Percentiles rank a stretch among this genome's conserved stretches.
Conservation (phyloP, 2,888 invertebrate species). For the Eueremaeus valkanovi region DNA sequence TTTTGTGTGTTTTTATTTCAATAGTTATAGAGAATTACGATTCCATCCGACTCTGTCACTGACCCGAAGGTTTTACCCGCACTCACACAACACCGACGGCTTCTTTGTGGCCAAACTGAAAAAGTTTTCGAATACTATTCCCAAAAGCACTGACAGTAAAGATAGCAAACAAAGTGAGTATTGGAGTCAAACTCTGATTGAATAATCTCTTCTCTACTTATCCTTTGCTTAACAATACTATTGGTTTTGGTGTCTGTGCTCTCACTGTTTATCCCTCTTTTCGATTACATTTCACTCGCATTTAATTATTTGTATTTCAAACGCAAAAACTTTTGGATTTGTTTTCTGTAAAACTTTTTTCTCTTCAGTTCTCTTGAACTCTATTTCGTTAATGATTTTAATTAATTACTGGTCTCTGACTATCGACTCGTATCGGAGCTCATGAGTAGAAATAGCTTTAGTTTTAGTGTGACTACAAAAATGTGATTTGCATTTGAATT, state of each 20-base stretch:
- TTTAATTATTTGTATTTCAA: not conserved
- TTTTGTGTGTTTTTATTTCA: too few relatives aligned
- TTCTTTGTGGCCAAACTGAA: constrained; percentile 98
- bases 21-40: constrained; percentile 58
- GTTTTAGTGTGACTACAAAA: not conserved
- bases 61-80: constrained; percentile 90
- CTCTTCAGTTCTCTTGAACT: too few relatives aligned
- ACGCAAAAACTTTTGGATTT: not conserved
- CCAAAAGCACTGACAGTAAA: constrained; percentile 30
- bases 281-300: not conserved
- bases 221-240: not conserved
- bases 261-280: not conserved
- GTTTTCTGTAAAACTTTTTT: not conserved
- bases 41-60: constrained; percentile 87
- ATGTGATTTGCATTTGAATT: not conserved
- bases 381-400: not conserved
- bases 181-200: too few relatives aligned
- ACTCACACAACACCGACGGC: constrained; percentile 98
- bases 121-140: constrained; percentile 74
- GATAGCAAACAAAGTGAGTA: too few relatives aligned
- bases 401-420: not conserved
- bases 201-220: not conserved
- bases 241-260: not conserved
- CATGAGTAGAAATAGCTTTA: not conserved
- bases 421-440: not conserved